Percentiles rank a stretch among this genome's conserved stretches.
Evolutionary conservation across 2,888 invertebrate species (phyloP).

Genomic region (Adineta ricciae): DNA sequence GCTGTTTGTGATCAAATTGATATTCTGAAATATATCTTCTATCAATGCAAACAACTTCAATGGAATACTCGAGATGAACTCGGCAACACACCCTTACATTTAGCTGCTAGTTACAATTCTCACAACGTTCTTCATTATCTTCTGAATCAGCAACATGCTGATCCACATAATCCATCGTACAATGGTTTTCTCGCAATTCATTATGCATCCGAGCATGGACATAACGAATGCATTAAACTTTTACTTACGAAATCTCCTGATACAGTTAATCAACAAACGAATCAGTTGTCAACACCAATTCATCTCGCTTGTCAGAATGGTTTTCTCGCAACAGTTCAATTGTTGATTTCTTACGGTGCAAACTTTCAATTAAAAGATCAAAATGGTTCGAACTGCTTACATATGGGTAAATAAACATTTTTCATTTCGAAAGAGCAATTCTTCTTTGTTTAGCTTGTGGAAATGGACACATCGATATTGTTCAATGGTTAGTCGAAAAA

Average conservation of each 20-base stretch:
- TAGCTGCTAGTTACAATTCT: not conserved
- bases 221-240: not conserved
- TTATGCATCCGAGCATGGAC: not conserved
- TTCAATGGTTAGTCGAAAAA: not conserved
- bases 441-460: not conserved
- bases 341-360: not conserved
- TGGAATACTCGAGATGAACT: not conserved
- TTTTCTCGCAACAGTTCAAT: not conserved
- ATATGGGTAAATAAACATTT: not conserved
- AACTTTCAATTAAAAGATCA: not conserved
- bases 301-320: not conserved
- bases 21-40: not conserved
- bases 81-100: not conserved
- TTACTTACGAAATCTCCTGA: not conserved
- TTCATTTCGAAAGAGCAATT: not conserved
- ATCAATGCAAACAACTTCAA: not conserved
- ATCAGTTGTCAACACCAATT: not conserved
- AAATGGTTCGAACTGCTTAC: constrained; percentile 11
- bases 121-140: not conserved
- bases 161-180: not conserved
- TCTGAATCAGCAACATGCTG: not conserved
- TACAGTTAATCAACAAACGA: constrained; percentile 10
- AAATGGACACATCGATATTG: not conserved
- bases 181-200: not conserved
- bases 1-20: constrained; percentile 14